Evolutionary conservation across 2,888 invertebrate species (phyloP), one percentile per base, ranked within the genome.

Genomic region (Anticlea derivata): DNA sequence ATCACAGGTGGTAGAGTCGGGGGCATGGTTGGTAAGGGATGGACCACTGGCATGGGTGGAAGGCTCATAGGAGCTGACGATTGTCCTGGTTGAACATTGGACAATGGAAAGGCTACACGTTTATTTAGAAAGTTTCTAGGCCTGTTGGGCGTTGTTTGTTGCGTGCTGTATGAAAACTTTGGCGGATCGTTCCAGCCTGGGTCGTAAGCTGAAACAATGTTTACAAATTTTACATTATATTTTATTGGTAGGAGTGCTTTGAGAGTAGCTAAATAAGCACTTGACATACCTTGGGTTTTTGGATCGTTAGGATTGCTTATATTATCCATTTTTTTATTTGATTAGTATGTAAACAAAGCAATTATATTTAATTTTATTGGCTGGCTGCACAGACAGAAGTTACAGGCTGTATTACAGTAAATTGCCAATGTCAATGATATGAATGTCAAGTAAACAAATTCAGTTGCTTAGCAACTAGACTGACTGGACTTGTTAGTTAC

Each of bases 131-230:
- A 77, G 54, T 84, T 86, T 35, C 88, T 79, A 20, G 90, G 90
- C 52, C 83, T 81, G 55, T 81, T 88, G 2, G 86, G 79, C 12
- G 83, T 80, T 5, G 70, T 65, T 46, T 80, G 75, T 50, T 86
- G 86, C 1, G 80, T 65, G 39, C 82, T 89, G 60, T 90, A 92
- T 0, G 91, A 78, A 46, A 91, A 80, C 51, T 83, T 83, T 1
- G 92, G 92, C 3, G 92, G 92, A 63, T 92, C 92, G 61, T 92
- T 92, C 92, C 92, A 92, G 5, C 92, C 92, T 26, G 92, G 92
- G 64, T 92, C 92, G 57, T 79, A 88, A 6, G 82, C 68, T 53
- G 53, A 44, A 53, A 53, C 53, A 53, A 38, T 38, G 39, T 41
- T 11, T 20, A 7, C 2, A 29, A 4, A 17, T 17, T 7, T 6